Percentiles rank a stretch among this genome's conserved stretches.
Conservation (phyloP, 2,797 vertebrate species). For the Rostrhamus sociabilis region DNA sequence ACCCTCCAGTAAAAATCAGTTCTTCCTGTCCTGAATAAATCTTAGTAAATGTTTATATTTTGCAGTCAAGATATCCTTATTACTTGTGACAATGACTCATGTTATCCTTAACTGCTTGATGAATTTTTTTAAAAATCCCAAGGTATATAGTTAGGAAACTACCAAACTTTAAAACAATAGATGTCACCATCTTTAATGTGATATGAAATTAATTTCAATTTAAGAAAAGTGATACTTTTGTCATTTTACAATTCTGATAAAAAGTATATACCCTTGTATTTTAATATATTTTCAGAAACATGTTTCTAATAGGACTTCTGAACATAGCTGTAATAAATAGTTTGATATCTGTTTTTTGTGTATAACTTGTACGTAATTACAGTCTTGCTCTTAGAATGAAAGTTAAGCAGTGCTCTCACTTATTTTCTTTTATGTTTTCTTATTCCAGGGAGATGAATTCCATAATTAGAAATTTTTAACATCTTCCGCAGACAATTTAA, state of each 20-base stretch:
- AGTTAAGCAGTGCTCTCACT: background rate
- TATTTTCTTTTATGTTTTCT: background rate
- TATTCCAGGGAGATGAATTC: background rate
- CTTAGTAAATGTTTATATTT: background rate
- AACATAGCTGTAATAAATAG: background rate
- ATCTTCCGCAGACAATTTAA: conserved; percentile 11
- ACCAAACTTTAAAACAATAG: background rate
- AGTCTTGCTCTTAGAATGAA: background rate
- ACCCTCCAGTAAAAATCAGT: background rate
- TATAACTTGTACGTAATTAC: background rate
- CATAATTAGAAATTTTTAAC: background rate
- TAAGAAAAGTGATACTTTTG: background rate
- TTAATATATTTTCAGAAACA: background rate
- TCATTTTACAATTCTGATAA: background rate
- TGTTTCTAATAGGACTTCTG: background rate
- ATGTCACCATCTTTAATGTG: background rate
- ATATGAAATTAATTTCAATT: background rate
- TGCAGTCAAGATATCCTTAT: background rate
- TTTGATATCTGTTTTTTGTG: background rate
- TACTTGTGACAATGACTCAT: background rate
- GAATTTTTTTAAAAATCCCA: background rate
- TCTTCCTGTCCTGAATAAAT: background rate
- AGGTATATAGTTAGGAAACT: background rate
- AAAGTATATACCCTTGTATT: background rate
- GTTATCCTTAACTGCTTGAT: conserved; percentile 3